A percentile compares a stretch with the other conserved stretches of the same genome.
Evolutionary conservation across 2,888 invertebrate species (phyloP).

Genomic region (Xestia ashworthii): DNA sequence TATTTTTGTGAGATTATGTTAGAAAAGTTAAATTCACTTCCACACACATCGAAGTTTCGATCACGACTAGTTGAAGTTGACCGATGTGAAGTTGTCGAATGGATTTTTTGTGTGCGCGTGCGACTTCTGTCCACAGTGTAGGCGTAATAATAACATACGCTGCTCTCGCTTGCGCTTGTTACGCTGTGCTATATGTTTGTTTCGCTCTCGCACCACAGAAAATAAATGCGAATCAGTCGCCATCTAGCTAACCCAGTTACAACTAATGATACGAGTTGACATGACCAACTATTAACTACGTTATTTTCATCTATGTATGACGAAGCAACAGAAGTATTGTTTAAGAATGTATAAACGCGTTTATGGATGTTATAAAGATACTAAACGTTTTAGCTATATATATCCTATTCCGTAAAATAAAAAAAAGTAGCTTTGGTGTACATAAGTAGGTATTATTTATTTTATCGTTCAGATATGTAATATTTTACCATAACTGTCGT

Average conservation of each 20-base stretch:
- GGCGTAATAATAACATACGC: slow-evolving; percentile 86
- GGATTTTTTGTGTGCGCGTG: slow-evolving; percentile 89
- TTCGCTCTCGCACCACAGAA: slow-evolving; percentile 71
- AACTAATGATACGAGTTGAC: slow-evolving; percentile 70
- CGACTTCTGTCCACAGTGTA: slow-evolving; percentile 87
- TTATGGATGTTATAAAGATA: neutral
- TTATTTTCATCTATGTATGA: slow-evolving; percentile 43
- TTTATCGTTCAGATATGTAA: neutral
- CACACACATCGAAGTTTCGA: slow-evolving; percentile 90
- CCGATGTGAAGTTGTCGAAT: slow-evolving; percentile 89
- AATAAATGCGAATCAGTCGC: slow-evolving; percentile 77
- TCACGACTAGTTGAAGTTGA: slow-evolving; percentile 90
- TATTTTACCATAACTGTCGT: neutral
- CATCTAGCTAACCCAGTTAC: slow-evolving; percentile 82
- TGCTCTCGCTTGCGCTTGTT: slow-evolving; percentile 81
- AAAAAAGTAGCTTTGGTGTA: neutral
- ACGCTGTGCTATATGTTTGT: slow-evolving; percentile 51
- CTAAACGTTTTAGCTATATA: neutral
- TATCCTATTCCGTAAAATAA: neutral
- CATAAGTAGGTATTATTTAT: no score
- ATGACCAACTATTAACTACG: slow-evolving; percentile 54
- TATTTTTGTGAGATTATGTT: slow-evolving; percentile 90
- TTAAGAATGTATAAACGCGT: slow-evolving; percentile 13
- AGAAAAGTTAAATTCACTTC: slow-evolving; percentile 90
- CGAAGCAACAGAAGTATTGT: slow-evolving; percentile 41